A percentile compares a stretch with the other conserved stretches of the same genome.
Evolutionary conservation across 2,888 invertebrate species (phyloP).

Genomic region (Eupsilia transversa): DNA sequence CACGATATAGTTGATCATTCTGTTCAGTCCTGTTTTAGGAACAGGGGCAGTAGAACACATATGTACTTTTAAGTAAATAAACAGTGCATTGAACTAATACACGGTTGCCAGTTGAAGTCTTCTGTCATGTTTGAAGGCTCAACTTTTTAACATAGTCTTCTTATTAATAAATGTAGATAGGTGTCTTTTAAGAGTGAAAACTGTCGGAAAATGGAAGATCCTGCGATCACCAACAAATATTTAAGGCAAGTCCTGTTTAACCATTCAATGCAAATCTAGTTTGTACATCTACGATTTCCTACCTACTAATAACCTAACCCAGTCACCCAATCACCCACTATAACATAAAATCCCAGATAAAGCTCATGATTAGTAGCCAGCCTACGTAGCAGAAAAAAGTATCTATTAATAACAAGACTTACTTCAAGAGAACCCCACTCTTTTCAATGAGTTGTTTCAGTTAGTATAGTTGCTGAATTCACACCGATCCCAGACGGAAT

Average conservation of each 20-base stretch:
- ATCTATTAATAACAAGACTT: constrained; percentile 2
- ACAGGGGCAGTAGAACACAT: neutral
- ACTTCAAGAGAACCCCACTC: neutral
- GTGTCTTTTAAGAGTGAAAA: neutral
- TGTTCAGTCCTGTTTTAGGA: constrained; percentile 2
- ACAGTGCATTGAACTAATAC: constrained; percentile 7
- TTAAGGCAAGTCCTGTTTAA: neutral
- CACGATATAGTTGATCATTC: constrained; percentile 10
- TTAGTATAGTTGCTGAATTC: constrained; percentile 6
- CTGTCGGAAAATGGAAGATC: neutral
- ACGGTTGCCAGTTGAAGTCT: constrained; percentile 15
- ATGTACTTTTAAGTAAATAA: neutral
- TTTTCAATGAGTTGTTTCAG: constrained; percentile 26
- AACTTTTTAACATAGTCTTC: constrained; percentile 15
- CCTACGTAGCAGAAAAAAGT: neutral
- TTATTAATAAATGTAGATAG: neutral
- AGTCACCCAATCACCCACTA: constrained; percentile 9
- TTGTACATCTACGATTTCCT: neutral
- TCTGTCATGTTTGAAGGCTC: constrained; percentile 2
- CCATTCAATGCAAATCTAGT: neutral
- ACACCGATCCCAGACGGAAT: constrained; percentile 11
- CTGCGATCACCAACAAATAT: neutral
- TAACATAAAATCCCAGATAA: constrained; percentile 8
- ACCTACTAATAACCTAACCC: neutral
- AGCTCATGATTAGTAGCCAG: neutral